phyloP scores from a whole-genome alignment of 2,888 invertebrate species.

The Podotricha telesiphe region DNA sequence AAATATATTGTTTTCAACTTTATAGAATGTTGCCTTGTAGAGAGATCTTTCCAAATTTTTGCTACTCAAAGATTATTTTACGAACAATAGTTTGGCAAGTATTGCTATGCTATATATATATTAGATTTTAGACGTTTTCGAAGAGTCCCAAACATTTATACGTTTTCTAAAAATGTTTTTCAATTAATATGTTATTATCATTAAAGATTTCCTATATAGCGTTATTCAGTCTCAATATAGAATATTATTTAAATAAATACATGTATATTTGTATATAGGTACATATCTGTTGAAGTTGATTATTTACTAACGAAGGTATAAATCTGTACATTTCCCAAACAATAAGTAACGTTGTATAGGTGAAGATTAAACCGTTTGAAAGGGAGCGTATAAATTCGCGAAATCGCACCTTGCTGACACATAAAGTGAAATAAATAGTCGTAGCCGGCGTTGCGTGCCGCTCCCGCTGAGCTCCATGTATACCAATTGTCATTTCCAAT shows the following conservation, averaged over 20 bases:
- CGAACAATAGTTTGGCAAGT: too few relatives aligned
- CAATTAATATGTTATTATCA: too few relatives aligned
- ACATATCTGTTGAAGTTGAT: neutral
- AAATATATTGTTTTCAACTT: too few relatives aligned
- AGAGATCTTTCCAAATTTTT: too few relatives aligned
- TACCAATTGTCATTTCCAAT: conserved; percentile 54
- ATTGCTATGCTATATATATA: too few relatives aligned
- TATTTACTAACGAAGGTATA: neutral
- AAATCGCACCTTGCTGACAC: conserved; percentile 58
- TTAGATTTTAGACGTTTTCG: too few relatives aligned
- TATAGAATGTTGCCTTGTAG: too few relatives aligned
- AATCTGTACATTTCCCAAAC: conserved; percentile 25
- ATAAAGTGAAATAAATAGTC: conserved; percentile 70
- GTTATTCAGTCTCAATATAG: too few relatives aligned
- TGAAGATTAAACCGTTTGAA: conserved; percentile 49
- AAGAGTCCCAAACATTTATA: too few relatives aligned
- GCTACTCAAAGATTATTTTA: too few relatives aligned
- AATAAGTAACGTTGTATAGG: conserved; percentile 38
- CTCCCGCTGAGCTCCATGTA: conserved; percentile 42
- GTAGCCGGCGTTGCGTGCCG: conserved; percentile 58
- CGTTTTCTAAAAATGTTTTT: too few relatives aligned
- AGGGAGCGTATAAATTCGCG: conserved; percentile 53
- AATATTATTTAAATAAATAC: neutral
- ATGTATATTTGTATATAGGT: neutral
- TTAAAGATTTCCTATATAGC: too few relatives aligned